A percentile compares a stretch with the other conserved stretches of the same genome.
phyloP scores from a whole-genome alignment of 2,797 vertebrate genomes.

The Xenopus petersii region DNA sequence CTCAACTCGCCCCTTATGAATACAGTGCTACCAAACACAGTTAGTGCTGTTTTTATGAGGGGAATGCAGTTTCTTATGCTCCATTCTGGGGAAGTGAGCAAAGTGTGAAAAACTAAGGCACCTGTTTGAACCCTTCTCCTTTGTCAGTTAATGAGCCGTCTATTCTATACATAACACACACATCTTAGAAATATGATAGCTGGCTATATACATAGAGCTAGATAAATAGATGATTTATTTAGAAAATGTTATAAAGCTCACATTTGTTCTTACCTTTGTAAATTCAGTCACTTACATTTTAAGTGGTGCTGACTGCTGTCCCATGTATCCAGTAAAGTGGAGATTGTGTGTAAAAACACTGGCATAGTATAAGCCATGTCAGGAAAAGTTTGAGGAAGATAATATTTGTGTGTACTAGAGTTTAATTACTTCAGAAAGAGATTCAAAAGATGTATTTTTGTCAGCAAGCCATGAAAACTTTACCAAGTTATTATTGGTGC shows the following conservation, averaged over 20 bases:
- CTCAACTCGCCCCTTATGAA: too few relatives aligned
- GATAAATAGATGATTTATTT: background rate
- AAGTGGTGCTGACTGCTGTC: background rate
- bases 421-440: slow-evolving; percentile 34
- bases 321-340: background rate
- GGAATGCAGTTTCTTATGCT: too few relatives aligned
- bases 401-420: slow-evolving; percentile 22
- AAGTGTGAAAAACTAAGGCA: too few relatives aligned
- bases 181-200: too few relatives aligned
- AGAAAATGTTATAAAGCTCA: background rate
- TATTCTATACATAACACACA: too few relatives aligned
- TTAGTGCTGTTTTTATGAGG: too few relatives aligned
- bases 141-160: too few relatives aligned
- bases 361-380: slow-evolving; percentile 13
- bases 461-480: slow-evolving; percentile 44
- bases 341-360: background rate
- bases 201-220: background rate
- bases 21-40: too few relatives aligned
- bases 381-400: background rate
- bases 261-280: too few relatives aligned
- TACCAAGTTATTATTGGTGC: slow-evolving; percentile 52
- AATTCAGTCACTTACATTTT: background rate
- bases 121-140: too few relatives aligned
- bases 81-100: too few relatives aligned
- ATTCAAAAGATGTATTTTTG: slow-evolving; percentile 43